Evolutionary conservation across 2,888 invertebrate genomes (phyloP).

Genomic region (Amaurobius ferox): DNA sequence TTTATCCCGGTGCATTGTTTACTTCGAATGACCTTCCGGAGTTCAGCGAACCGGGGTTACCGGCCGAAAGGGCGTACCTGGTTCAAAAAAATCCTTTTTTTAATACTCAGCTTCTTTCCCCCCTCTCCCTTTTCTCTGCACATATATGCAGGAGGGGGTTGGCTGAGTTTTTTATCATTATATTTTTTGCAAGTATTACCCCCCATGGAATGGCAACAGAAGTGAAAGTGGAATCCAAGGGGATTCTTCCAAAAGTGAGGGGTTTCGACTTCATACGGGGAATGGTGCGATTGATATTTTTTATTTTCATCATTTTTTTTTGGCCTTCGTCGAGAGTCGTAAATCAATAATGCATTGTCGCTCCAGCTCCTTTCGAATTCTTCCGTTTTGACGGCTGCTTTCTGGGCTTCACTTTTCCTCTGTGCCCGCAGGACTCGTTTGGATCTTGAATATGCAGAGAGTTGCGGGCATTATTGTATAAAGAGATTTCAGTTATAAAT

Average conservation of each 20-base stretch:
- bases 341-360: slow-evolving; percentile 63
- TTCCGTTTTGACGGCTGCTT: slow-evolving; percentile 36
- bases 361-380: slow-evolving; percentile 39
- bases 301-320: slow-evolving; percentile 2
- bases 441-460: slow-evolving; percentile 2
- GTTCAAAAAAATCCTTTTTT: slow-evolving; percentile 63
- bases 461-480: background rate
- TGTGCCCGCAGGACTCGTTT: background rate
- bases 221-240: slow-evolving; percentile 69
- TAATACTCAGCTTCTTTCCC: slow-evolving; percentile 28
- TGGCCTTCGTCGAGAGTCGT: slow-evolving; percentile 28
- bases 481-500: background rate
- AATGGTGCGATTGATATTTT: background rate
- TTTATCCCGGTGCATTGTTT: slow-evolving; percentile 62
- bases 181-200: slow-evolving; percentile 20
- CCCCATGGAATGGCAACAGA: slow-evolving; percentile 39
- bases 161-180: slow-evolving; percentile 19
- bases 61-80: slow-evolving; percentile 57
- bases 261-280: slow-evolving; percentile 22
- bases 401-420: background rate
- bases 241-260: slow-evolving; percentile 49
- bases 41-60: slow-evolving; percentile 69
- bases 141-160: slow-evolving; percentile 53
- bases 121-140: slow-evolving; percentile 22
- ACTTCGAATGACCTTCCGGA: slow-evolving; percentile 49